Evolutionary conservation across 2,113 vertebrate species (phyloP).

Genomic region (Chaenogobius annularis): DNA sequence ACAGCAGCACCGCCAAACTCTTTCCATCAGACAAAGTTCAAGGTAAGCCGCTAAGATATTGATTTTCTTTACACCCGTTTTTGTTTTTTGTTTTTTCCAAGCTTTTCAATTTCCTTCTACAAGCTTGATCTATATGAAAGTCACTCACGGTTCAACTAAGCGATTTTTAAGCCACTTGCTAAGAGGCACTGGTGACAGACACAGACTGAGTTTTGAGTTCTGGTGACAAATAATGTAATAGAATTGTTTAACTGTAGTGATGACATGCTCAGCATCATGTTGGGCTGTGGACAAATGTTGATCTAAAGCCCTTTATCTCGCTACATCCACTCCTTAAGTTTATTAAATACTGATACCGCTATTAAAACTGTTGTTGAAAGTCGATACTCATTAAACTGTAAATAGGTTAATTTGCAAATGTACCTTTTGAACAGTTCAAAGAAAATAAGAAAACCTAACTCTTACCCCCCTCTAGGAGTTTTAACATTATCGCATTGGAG

Average conservation of each 20-base stretch:
- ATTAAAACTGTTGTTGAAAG: too few relatives aligned
- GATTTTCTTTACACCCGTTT: conserved; percentile 13
- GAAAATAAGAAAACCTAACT: too few relatives aligned
- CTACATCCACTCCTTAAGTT: too few relatives aligned
- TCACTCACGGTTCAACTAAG: conserved; percentile 18
- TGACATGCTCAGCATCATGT: neutral
- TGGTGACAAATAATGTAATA: neutral
- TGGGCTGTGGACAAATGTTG: neutral
- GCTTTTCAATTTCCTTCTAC: conserved; percentile 22
- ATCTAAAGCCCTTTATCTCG: neutral
- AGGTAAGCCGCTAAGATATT: conserved; percentile 17
- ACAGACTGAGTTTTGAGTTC: conserved; percentile 30
- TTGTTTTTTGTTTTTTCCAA: neutral
- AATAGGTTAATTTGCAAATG: too few relatives aligned
- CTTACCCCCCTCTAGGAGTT: too few relatives aligned
- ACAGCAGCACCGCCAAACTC: conserved; percentile 18
- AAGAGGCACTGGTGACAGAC: neutral
- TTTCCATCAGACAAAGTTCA: conserved; percentile 40
- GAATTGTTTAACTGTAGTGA: neutral
- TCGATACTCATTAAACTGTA: too few relatives aligned
- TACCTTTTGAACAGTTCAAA: too few relatives aligned
- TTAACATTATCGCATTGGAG: too few relatives aligned
- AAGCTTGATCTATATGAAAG: conserved; percentile 25
- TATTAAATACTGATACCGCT: too few relatives aligned
- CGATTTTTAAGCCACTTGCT: neutral